Conservation (phyloP, 2,113 vertebrate genomes). For the Pygoscelis antarcticus region DNA sequence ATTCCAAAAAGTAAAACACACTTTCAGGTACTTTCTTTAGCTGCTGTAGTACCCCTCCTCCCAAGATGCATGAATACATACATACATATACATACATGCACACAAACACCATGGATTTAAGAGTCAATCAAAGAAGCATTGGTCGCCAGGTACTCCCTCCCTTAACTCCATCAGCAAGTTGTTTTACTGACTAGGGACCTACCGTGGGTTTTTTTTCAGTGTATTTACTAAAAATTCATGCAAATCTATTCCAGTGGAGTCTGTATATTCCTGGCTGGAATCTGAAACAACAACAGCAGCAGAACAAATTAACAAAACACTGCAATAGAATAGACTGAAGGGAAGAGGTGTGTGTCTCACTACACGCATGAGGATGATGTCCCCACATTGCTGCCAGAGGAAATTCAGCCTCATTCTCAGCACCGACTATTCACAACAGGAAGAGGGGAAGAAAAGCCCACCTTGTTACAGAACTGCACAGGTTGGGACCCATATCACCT, state of each 20-base stretch:
- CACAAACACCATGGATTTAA: background rate
- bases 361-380: background rate
- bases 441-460: background rate
- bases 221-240: constrained; percentile 99
- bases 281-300: constrained; percentile 76
- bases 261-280: constrained; percentile 99
- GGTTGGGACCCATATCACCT: background rate
- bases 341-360: background rate
- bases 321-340: background rate
- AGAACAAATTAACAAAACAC: constrained; percentile 16
- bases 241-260: constrained; percentile 98
- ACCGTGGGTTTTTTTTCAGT: constrained; percentile 99
- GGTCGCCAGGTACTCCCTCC: background rate
- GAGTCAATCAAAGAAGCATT: background rate
- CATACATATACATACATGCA: background rate
- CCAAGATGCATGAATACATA: background rate
- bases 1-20: background rate
- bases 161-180: background rate
- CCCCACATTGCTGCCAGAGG: background rate
- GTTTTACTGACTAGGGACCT: constrained; percentile 77
- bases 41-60: background rate
- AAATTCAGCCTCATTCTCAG: background rate
- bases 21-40: background rate
- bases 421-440: fast-evolving
- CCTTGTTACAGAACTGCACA: background rate